phyloP scores from a whole-genome alignment of 2,113 vertebrate species.

The Parus major region DNA sequence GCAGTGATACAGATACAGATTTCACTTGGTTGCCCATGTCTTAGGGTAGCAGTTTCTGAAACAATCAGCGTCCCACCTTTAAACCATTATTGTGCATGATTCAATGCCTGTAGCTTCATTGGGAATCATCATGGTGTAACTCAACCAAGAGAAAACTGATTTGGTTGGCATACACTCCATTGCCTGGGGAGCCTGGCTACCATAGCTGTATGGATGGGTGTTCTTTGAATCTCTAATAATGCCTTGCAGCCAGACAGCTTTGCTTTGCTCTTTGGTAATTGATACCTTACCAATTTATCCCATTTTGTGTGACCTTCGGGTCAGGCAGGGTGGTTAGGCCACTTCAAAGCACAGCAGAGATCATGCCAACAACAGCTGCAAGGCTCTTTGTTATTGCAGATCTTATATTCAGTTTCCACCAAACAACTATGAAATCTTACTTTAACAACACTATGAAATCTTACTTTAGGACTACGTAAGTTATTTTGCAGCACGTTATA shows the following conservation, averaged over 20 bases:
- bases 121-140: background rate
- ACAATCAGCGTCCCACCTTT: background rate
- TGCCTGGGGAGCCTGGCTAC: background rate
- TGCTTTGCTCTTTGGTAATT: background rate
- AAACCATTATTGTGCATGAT: background rate
- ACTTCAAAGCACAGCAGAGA: background rate
- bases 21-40: background rate
- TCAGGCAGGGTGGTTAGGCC: background rate
- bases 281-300: background rate
- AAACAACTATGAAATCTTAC: rapidly evolving
- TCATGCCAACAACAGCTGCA: background rate
- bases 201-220: background rate
- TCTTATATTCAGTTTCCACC: background rate
- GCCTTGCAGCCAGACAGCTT: background rate
- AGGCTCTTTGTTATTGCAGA: background rate
- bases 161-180: background rate
- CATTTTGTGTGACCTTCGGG: background rate
- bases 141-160: background rate
- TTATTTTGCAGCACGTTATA: background rate
- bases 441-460: rapidly evolving
- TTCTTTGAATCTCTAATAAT: background rate
- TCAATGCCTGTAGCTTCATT: background rate
- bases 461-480: background rate
- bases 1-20: background rate
- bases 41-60: background rate